Conservation (phyloP, 2,888 invertebrate genomes). For the Sarcophaga subvicina region DNA sequence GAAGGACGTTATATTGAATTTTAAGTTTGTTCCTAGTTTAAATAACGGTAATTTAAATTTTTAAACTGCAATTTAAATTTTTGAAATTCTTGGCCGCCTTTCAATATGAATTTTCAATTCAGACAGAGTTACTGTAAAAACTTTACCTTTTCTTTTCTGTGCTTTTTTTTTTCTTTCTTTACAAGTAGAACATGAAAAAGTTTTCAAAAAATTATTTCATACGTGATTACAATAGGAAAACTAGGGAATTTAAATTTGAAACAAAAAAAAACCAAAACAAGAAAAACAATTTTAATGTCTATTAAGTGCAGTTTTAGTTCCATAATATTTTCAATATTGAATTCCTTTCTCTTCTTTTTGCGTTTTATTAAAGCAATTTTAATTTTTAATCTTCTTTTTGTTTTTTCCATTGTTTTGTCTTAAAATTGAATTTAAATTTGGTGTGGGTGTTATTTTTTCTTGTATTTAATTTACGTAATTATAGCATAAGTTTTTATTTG, state of each 20-base stretch:
- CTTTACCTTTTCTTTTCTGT: background rate
- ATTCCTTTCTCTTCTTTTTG: background rate
- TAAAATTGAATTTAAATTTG: background rate
- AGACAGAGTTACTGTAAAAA: background rate
- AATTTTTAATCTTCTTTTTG: background rate
- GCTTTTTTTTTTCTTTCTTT: background rate
- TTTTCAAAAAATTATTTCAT: too few species aligned
- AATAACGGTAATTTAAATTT: slow-evolving; percentile 29
- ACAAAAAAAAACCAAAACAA: background rate
- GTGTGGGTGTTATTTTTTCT: slow-evolving; percentile 13
- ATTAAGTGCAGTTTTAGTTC: slow-evolving; percentile 20
- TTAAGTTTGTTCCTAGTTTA: background rate
- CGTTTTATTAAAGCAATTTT: background rate
- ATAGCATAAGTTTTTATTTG: background rate
- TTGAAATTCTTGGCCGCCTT: slow-evolving; percentile 14
- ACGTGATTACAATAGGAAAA: too few species aligned
- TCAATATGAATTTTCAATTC: background rate
- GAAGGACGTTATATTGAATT: too few species aligned
- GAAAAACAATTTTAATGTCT: slow-evolving; percentile 15
- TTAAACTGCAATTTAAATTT: slow-evolving; percentile 16
- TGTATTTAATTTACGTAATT: slow-evolving; percentile 11
- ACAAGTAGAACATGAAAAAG: too few species aligned
- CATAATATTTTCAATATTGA: slow-evolving; percentile 14
- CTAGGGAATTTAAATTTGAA: too few species aligned
- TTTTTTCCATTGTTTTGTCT: too few species aligned